phyloP scores from a whole-genome alignment of 2,888 invertebrate species.

The Ceratothoa steindachneri region DNA sequence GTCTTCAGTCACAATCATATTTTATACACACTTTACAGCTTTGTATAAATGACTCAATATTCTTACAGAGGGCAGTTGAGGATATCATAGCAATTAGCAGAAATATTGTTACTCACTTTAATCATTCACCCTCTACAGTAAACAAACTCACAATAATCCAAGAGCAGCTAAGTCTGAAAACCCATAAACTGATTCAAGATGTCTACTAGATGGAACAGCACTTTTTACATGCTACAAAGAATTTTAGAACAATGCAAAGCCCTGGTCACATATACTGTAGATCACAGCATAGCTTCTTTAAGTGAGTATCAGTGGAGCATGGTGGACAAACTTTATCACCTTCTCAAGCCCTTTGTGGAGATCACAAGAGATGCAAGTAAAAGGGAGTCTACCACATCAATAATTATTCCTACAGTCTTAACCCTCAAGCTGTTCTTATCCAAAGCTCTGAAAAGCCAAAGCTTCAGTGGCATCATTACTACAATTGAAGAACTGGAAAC shows the following conservation, averaged over 20 bases:
- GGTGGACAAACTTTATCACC: background rate
- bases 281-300: background rate
- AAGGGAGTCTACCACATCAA: conserved; percentile 1
- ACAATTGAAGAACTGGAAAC: background rate
- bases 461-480: background rate
- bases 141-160: background rate
- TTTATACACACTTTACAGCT: conserved; percentile 8
- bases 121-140: background rate
- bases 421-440: background rate
- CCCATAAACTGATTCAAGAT: conserved; percentile 16
- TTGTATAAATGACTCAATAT: background rate
- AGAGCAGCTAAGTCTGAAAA: background rate
- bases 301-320: background rate
- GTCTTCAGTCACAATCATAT: background rate
- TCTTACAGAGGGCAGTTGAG: background rate
- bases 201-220: conserved; percentile 3
- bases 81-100: conserved; percentile 7
- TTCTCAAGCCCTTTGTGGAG: background rate
- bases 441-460: background rate
- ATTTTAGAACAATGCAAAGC: conserved; percentile 11
- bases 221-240: conserved; percentile 9
- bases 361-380: conserved; percentile 5
- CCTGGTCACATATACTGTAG: background rate
- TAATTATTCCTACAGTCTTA: background rate
- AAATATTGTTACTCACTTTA: conserved; percentile 4